Base-by-base conservation (phyloP, 2,113 vertebrate species). In the Dissostichus mawsoni region DNA sequence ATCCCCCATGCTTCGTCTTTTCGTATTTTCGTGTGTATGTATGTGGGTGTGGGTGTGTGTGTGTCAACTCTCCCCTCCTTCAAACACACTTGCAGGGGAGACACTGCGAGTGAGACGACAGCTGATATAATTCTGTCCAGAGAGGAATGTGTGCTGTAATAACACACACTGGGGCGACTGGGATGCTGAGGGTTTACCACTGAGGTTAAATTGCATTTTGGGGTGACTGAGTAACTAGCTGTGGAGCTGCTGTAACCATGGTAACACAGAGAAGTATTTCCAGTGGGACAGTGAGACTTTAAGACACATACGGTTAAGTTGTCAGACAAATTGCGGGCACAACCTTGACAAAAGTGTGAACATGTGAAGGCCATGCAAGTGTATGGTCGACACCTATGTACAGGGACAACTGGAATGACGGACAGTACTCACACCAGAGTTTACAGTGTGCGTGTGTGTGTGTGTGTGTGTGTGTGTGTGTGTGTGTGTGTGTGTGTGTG, bases 71-170 rank as follows among this genome's bases (percentile, higher is more conserved):
- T 48, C 74, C 76, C 72, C 75, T 25, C 84, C 76, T 86, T 85
- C 66, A 85, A 81, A 86, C 69, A 90, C 81, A 82, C 87, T 82
- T 82, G 82, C 64, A 56, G 81, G 25, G 50, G 87, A 86, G 77
- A 73, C 69, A 53, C 80, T 41, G 78, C 82, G 85, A 90, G 82
- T 74, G 86, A 91, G 87, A 86, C 78, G 50, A 93, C 89, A 92
- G 87, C 89, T 94, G 92, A 94, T 84, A 90, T 89, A 92, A 94
- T 85, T 90, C 85, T 80, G 73, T 89, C 78, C 92, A 82, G 78
- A 72, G 83, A 92, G 90, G 90, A 89, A 95, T 93, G 94, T 87
- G 91, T 76, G 72, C 82, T 92, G 83, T 82, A 87, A 93, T 83
- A 92, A 92, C 84, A 93, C 78, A 87, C 87, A 77, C 75, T 72